Percentiles rank a stretch among this genome's conserved stretches.
phyloP scores from a whole-genome alignment of 1,140 invertebrate genomes.

The Ooceraea biroi region DNA sequence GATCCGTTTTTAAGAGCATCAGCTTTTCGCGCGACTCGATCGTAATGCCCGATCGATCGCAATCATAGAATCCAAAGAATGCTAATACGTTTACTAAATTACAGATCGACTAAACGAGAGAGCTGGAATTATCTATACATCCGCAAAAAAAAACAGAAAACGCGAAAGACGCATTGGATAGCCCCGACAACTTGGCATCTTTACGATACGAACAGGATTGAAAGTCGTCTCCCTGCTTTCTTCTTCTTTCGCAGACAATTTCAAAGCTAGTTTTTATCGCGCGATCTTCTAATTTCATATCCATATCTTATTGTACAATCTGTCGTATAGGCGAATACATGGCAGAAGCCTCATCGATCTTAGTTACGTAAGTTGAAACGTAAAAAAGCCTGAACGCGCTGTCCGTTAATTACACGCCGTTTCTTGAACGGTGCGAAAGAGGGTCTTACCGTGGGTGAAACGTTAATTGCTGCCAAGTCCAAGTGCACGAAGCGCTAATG shows the following conservation, averaged over 20 bases:
- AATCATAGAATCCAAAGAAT: slow-evolving; percentile 21
- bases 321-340: slow-evolving; percentile 6
- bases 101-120: not conserved
- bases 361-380: slow-evolving; percentile 55
- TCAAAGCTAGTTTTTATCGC: not conserved
- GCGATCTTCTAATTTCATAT: slow-evolving; percentile 33
- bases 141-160: no score
- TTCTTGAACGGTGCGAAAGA: slow-evolving; percentile 39
- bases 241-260: not conserved
- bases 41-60: no score
- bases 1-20: no score
- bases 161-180: slow-evolving; percentile 26
- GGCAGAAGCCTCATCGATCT: slow-evolving; percentile 39
- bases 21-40: no score
- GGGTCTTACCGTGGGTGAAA: slow-evolving; percentile 26
- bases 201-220: slow-evolving; percentile 2
- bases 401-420: slow-evolving; percentile 50
- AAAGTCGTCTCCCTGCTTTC: not conserved
- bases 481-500: slow-evolving; percentile 47
- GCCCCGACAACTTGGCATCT: not conserved
- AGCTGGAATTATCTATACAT: slow-evolving; percentile 23
- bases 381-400: slow-evolving; percentile 39
- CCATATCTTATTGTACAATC: not conserved
- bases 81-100: slow-evolving; percentile 52
- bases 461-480: slow-evolving; percentile 49